Evolutionary conservation across 2,888 invertebrate species (phyloP), one percentile per base, ranked within the genome.

Genomic region (Adela reaumurella): DNA sequence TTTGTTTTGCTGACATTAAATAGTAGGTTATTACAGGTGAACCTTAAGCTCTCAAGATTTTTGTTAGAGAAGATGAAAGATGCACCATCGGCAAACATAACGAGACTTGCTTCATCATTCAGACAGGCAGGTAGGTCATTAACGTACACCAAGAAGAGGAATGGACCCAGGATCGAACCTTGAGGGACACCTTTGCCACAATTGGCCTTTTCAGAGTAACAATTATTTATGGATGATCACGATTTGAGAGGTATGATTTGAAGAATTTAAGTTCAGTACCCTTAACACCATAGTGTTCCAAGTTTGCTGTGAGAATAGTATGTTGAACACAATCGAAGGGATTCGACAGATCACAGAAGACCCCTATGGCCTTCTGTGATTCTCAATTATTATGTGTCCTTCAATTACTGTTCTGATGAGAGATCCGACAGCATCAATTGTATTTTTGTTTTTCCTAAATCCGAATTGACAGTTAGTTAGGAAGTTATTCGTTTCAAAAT

Each of bases 251-350:
- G 14, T 48, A 44, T 5, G 43, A 48, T 19, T 20, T 48, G 11
- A 48, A 14, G 24, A 48, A 28, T 14, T 48, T 24, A 35, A 29
- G 42, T n/a, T 28, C 17, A 24, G 8, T 24, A 24, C 28, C 16
- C 19, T 41, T 49, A 14, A 46, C 43, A n/a, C 46, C 49, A 43
- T 49, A 43, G 43, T 49, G 46, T 18, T 46, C 24, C 24, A 49
- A 17, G 43, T 49, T 49, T 24, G 42, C 46, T 24, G 46, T 29
- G 17, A 49, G 17, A 2, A 24, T 46, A n/a, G 46, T 46, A 18
- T 49, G 46, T 14, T 49, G 46, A 2, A 46, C 49, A 43, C 49
- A 49, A 28, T 49, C 24, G 8, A 47, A 50, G 14, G 50, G 47
- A 18, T 50, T 47, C 10, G 35, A 47, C 19, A 49, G 45, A 46